Percentiles rank a stretch among this genome's conserved stretches.
Evolutionary conservation across 2,797 vertebrate genomes (phyloP).

Genomic region (Smutsia temminckii): DNA sequence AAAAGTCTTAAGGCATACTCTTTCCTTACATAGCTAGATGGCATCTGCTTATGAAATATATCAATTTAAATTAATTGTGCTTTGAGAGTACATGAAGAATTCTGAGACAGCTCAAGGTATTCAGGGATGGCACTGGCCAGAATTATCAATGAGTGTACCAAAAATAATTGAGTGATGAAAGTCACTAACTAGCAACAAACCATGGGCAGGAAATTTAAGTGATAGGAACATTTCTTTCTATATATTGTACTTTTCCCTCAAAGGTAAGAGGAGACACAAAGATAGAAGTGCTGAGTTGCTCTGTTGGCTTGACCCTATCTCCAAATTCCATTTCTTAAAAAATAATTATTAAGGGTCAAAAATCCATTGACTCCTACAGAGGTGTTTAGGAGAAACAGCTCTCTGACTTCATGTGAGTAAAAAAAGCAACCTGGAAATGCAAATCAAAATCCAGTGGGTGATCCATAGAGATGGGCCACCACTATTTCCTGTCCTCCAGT

Average conservation of each 20-base stretch:
- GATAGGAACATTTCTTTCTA: not conserved
- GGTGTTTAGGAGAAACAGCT: not conserved
- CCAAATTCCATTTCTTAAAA: not conserved
- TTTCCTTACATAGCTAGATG: not conserved
- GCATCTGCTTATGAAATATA: not conserved
- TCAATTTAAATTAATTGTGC: slow-evolving; percentile 36
- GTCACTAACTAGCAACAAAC: not conserved
- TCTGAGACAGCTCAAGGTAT: not conserved
- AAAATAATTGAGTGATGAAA: not conserved
- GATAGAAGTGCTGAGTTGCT: not conserved
- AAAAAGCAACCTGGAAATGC: not conserved
- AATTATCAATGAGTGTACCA: not conserved
- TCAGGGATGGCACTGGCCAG: not conserved
- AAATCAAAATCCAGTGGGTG: not conserved
- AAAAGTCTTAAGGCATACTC: not conserved
- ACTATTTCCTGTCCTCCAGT: not conserved
- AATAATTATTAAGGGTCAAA: not conserved
- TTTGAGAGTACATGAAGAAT: not conserved
- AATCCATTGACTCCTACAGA: not conserved
- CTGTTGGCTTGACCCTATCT: not conserved
- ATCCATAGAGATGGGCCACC: not conserved
- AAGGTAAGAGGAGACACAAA: not conserved
- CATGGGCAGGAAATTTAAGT: not conserved
- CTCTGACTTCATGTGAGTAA: not conserved
- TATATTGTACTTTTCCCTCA: not conserved